A percentile compares a stretch with the other conserved stretches of the same genome.
Evolutionary conservation across 2,797 vertebrate species (phyloP).

Genomic region (Lepilemur ruficaudatus): DNA sequence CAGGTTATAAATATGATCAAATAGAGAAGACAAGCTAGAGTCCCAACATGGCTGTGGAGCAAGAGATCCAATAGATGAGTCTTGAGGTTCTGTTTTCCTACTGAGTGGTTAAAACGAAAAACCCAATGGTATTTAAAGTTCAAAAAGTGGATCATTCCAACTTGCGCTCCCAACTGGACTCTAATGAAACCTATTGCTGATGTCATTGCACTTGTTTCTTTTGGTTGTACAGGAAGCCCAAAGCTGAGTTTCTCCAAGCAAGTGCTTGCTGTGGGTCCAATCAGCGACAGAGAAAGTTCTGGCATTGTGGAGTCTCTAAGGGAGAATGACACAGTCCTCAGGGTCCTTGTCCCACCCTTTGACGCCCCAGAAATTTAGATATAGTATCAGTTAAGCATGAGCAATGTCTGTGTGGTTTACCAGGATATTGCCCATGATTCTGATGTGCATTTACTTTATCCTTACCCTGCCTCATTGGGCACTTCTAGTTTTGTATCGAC

Average conservation of each 20-base stretch:
- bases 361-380: not conserved
- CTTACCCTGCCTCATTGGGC: not conserved
- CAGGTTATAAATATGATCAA: not conserved
- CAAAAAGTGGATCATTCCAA: not conserved
- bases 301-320: not conserved
- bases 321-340: not conserved
- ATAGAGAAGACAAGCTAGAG: not conserved
- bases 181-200: not conserved
- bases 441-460: not conserved
- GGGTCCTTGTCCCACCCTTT: not conserved
- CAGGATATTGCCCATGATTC: not conserved
- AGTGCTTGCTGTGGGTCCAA: not conserved
- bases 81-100: not conserved
- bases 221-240: not conserved
- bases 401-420: not conserved
- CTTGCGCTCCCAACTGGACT: not conserved
- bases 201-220: not conserved
- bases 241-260: not conserved
- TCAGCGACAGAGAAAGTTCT: not conserved
- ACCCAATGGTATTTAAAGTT: not conserved
- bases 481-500: not conserved
- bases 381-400: not conserved
- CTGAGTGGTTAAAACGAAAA: not conserved
- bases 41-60: not conserved
- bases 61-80: not conserved